Base-by-base conservation (phyloP, 2,113 vertebrate genomes). In the Euleptes europaea region DNA sequence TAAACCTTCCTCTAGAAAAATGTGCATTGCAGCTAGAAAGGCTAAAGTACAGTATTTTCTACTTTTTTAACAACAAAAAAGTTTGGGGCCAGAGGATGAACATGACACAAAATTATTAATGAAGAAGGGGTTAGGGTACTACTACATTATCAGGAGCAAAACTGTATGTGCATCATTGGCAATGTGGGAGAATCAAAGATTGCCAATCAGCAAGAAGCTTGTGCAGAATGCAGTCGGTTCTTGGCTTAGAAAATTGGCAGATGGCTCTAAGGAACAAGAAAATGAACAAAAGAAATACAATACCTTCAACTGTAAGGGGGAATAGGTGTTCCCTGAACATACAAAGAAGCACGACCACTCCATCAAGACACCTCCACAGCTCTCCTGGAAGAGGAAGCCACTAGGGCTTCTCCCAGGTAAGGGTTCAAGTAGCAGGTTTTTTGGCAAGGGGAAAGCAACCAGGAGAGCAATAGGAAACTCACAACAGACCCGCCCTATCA, bases 11-110 rank as follows among this genome's bases (percentile, higher is more conserved):
- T 17, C 40, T 13, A 80, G 71, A 10, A 15, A 33, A 38, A 33
- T 77, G 3, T 3, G 19, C 49, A 31, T 42, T 33, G 11, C 23
- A 86, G 33, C 33, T 47, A 80, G 44, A 40, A 60, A 4, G 0
- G 40, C 3, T 2, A 66, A 81, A 0, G 73, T 35, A 40, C 19
- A 83, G 9, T 21, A n/a, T 71, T 71, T 82, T 82, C 23, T 82
- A 49, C 1, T 63, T 73, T 84, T 19, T 40, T 72, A 40, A 2
- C 28, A 38, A 70, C 10, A 38, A 28, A 54, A 54, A 54, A 26
- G 3, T 54, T 90, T 89, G 9, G 88, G 88, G 70, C 75, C 71
- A 6, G 28, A 81, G 47, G n/a, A 82, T 54, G 47, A 60, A 77
- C 67, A 80, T 31, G 28, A 14, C 28, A 2, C 42, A 80, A 85